Evolutionary conservation across 2,888 invertebrate species (phyloP), one percentile per base, ranked within the genome.

Genomic region (Drosophila prostipennis): DNA sequence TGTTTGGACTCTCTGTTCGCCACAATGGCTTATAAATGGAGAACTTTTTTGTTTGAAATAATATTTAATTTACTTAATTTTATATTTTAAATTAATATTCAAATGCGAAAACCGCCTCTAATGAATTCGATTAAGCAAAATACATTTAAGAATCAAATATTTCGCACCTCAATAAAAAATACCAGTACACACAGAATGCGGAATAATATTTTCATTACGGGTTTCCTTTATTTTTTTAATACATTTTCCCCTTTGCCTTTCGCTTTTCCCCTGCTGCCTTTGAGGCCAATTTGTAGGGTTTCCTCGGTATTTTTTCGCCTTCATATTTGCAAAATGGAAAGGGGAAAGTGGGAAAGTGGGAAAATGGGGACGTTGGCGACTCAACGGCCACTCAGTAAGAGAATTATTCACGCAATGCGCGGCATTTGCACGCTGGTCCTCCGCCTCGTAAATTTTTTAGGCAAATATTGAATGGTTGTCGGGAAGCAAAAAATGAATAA

Each of bases 371-470:
- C 56, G 42, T 51, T 74, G 70, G 39, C 76, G 56, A 75, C 79
- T 87, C 82, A 85, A 69, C 82, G 82, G 73, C 85, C 74, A 69
- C 74, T 80, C 80, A 78, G 65, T 60, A 46, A 52, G 48, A 79
- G 85, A 87, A 80, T 81, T 87, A 80, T 82, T 79, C 67, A 85
- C 68, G 71, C 86, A 71, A 69, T 81, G 76, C 76, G 55, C 68
- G 61, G 73, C 76, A 80, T 76, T 81, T 85, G 46, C 85, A 80
- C 75, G 69, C 60, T 54, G 40, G 19, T 40, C 36, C 79, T 26
- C n/a, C 29, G 69, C 39, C 58, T 46, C 65, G 51, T 67, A 70
- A 10, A 70, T 81, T 73, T 87, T 76, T 79, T 85, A 81, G 76
- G 55, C 59, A 81, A 81, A 79, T 72, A 81, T 78, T 76, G 67